Percentiles rank a stretch among this genome's conserved stretches.
phyloP scores from a whole-genome alignment of 2,888 invertebrate genomes.

The Drosophila gaucha region DNA sequence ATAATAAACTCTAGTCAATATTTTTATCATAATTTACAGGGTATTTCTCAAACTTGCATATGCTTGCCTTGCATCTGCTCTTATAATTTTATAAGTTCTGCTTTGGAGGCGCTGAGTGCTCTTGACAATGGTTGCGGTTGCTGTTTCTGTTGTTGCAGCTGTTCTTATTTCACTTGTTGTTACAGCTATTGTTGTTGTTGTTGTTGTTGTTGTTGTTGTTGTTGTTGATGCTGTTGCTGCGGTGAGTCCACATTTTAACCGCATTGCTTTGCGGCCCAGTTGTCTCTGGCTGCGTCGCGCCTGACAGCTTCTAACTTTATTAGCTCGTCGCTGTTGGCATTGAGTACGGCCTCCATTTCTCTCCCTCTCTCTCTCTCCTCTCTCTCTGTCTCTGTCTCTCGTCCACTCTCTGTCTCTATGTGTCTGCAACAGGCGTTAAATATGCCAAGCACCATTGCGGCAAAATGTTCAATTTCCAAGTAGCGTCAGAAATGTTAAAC shows the following conservation, averaged over 20 bases:
- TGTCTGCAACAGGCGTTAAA: conserved; percentile 63
- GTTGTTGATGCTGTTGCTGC: too few species aligned
- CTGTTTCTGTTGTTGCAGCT: conserved; percentile 13
- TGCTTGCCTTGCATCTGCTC: neutral
- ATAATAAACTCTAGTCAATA: neutral
- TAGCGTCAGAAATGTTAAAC: conserved; percentile 47
- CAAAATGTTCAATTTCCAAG: conserved; percentile 73
- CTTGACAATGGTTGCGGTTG: conserved; percentile 33
- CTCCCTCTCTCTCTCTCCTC: neutral
- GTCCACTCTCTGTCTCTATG: neutral
- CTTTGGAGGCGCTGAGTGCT: conserved; percentile 4
- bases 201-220: conserved; percentile 15
- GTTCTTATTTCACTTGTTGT: neutral
- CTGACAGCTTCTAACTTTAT: conserved; percentile 76
- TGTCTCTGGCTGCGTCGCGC: conserved; percentile 38
- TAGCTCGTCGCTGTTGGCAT: conserved; percentile 64
- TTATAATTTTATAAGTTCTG: neutral
- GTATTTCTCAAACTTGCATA: neutral
- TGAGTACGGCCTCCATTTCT: conserved; percentile 38
- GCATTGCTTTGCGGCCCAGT: conserved; percentile 63
- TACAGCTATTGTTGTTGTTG: neutral
- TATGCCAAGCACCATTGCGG: conserved; percentile 58
- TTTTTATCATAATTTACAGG: neutral
- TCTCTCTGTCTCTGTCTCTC: neutral
- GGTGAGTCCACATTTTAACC: conserved; percentile 49